Evolutionary conservation across 2,888 invertebrate species (phyloP).

Genomic region (Smittia aterrima): DNA sequence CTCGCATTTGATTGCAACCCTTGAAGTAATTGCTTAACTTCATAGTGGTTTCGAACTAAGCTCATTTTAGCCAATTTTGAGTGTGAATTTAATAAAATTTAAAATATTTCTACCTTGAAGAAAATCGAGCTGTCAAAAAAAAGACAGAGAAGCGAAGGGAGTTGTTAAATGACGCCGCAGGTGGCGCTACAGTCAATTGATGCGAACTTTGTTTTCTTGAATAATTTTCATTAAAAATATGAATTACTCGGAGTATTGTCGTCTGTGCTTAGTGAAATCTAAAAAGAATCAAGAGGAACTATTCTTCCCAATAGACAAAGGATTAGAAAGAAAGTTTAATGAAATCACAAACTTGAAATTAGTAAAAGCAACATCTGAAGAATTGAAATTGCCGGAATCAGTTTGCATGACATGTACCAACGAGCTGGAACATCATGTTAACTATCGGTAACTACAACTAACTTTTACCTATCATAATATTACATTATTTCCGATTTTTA

Average conservation of each 20-base stretch:
- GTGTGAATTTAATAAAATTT: neutral
- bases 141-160: too few species aligned
- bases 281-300: conserved; percentile 6
- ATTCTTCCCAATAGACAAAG: conserved; percentile 25
- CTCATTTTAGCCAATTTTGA: too few species aligned
- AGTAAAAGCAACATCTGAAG: neutral
- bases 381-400: neutral
- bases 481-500: too few species aligned
- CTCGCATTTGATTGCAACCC: too few species aligned
- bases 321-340: conserved; percentile 12
- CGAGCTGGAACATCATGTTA: neutral
- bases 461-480: too few species aligned
- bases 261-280: conserved; percentile 20
- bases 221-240: too few species aligned
- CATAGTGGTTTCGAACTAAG: too few species aligned
- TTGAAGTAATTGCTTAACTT: too few species aligned
- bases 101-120: neutral
- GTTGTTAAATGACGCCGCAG: too few species aligned
- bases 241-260: neutral
- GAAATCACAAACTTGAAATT: neutral
- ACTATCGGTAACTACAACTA: neutral
- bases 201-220: too few species aligned
- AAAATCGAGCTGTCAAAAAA: neutral
- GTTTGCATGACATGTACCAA: conserved; percentile 3
- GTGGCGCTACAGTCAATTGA: too few species aligned